These are phyloP conservation scores for Ryuthela nishihirai DNA, from an alignment of 2,888 invertebrate species.

Conservation along the genomic window DNA sequence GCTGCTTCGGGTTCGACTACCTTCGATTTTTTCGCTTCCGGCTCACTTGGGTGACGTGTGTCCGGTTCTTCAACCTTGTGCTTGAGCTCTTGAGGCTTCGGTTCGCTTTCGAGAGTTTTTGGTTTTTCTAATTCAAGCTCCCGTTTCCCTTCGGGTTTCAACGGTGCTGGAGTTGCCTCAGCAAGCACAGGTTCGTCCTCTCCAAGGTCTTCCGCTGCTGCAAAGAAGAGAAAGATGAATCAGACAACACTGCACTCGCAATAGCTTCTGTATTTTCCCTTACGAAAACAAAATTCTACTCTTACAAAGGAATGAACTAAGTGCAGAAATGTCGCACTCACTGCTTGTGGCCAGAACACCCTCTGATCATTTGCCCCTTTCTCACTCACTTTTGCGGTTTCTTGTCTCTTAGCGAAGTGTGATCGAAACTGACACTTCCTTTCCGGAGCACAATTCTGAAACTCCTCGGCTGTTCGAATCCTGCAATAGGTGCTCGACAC, in stretches of 20 bases:
- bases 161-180: not conserved
- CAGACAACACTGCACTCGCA: not conserved
- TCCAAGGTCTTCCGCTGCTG: slow-evolving; percentile 33
- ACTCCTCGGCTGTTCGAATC: too few species aligned
- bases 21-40: slow-evolving; percentile 5
- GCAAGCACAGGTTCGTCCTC: slow-evolving; percentile 33
- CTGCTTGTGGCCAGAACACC: too few species aligned
- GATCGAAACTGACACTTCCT: too few species aligned
- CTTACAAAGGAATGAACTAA: not conserved
- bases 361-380: too few species aligned
- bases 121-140: not conserved
- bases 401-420: too few species aligned
- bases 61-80: slow-evolving; percentile 1
- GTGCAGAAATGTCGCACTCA: too few species aligned
- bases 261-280: not conserved
- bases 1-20: not conserved
- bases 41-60: not conserved
- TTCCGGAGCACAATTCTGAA: too few species aligned
- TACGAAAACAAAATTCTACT: not conserved
- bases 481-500: too few species aligned
- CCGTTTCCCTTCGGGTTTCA: not conserved
- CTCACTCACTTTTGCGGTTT: too few species aligned
- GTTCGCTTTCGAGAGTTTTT: not conserved
- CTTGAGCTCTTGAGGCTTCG: not conserved
- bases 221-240: not conserved